Evolutionary conservation across 2,797 vertebrate genomes (phyloP), one percentile per base, ranked within the genome.

Genomic region (Rhadinocentrus ornatus): DNA sequence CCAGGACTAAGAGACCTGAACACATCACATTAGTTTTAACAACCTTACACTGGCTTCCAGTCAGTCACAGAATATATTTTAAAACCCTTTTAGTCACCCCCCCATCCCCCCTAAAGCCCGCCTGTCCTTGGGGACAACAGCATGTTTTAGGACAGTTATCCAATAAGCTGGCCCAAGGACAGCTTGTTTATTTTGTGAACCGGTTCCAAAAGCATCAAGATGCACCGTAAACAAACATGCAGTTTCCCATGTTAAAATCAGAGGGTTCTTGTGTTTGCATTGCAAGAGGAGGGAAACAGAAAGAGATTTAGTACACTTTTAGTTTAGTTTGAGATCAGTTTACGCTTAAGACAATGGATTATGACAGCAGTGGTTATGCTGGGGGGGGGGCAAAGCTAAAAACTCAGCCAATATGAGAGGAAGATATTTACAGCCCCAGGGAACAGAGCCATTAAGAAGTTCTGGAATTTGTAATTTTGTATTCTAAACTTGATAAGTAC

Each of bases 231-330:
- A 89, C 83, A 89, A 85, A 79, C 70, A 81, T 5, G 34, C 52
- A 74, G 39, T 84, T 91, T 91, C 82, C 83, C 88, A 90, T 89
- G 78, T 85, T 72, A 20, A 62, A 39, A 27, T 53, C 55, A 26
- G 39, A 75, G 46, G 46, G 16, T 3, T n/a, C 56, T 75, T 46
- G 3, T 63, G 62, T 48, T 68, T 60, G 44, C 18, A 58, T 32
- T 11, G 7, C 0, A 39, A 54, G 31, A 50, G 2, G 18, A 73
- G 15, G 24, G 15, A 20, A 20, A 53, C 7, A 31, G 22, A 11
- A 15, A 15, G 10, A 52, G 16, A 46, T 20, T 46, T 46, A 1
- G 24, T 20, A 11, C n/a, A 18, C 6, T 26, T 35, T 13, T 3
- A 37, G 35, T 15, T 35, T 15, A 9, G 29, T 34, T 46, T 24